Evolutionary conservation across 2,797 vertebrate genomes (phyloP).

Genomic region (Cuculus canorus): DNA sequence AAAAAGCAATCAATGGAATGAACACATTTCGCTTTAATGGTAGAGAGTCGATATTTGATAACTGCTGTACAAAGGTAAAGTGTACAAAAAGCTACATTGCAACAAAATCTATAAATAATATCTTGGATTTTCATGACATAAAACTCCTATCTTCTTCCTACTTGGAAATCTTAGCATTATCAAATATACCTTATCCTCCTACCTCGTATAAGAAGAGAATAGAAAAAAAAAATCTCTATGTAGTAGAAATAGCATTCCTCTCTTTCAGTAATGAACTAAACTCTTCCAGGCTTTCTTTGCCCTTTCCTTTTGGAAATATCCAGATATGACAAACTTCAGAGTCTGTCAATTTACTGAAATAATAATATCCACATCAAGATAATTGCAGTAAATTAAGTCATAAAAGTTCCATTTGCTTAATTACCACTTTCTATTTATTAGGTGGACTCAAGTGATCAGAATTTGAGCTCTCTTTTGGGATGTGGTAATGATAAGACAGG

Average conservation of each 20-base stretch:
- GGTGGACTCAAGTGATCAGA: slow-evolving; percentile 26
- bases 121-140: background rate
- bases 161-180: background rate
- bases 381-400: background rate
- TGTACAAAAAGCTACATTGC: background rate
- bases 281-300: background rate
- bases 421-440: slow-evolving; percentile 45
- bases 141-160: background rate
- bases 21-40: slow-evolving; percentile 64
- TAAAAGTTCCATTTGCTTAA: background rate
- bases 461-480: slow-evolving; percentile 21
- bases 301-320: background rate
- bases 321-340: background rate
- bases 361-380: background rate
- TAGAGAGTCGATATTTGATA: slow-evolving; percentile 78
- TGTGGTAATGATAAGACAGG: slow-evolving; percentile 35
- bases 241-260: background rate
- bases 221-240: background rate
- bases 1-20: slow-evolving; percentile 79
- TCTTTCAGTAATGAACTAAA: background rate
- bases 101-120: background rate
- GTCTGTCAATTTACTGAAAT: background rate
- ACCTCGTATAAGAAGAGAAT: background rate
- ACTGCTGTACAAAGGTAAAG: slow-evolving; percentile 82
- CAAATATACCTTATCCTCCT: background rate